Conservation (phyloP, 2,113 vertebrate species). For the Ovis canadensis region DNA sequence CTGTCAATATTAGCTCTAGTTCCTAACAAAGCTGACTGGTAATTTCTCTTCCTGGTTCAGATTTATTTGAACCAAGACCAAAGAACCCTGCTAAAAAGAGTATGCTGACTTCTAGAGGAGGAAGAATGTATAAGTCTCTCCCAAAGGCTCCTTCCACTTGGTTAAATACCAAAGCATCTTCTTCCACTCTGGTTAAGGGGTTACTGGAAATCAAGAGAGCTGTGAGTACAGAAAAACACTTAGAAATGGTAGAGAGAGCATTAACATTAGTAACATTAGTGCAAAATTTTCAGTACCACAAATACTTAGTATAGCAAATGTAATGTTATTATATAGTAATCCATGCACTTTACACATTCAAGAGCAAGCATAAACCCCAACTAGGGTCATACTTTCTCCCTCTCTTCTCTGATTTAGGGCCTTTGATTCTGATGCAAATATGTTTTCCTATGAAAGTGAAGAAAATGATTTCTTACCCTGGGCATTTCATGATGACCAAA, state of each 20-base stretch:
- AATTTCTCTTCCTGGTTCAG: conserved; percentile 9
- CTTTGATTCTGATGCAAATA: neutral
- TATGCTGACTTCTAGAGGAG: neutral
- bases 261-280: conserved; percentile 46
- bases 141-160: neutral
- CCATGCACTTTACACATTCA: conserved; percentile 58
- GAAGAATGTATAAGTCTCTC: neutral
- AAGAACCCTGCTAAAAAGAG: neutral
- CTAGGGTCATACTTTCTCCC: neutral
- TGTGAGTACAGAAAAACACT: neutral
- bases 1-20: neutral
- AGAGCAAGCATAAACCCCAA: conserved; percentile 4
- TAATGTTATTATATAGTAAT: neutral
- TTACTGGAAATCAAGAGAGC: conserved; percentile 19
- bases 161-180: conserved; percentile 35
- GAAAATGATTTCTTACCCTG: neutral
- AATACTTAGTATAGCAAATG: neutral
- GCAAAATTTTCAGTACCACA: neutral
- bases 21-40: neutral
- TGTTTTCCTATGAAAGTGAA: neutral
- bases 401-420: neutral
- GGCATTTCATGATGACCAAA: neutral
- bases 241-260: neutral
- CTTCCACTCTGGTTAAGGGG: conserved; percentile 41
- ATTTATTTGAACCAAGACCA: conserved; percentile 3